Conservation (phyloP, 2,113 vertebrate genomes). For the Thunnus thynnus region DNA sequence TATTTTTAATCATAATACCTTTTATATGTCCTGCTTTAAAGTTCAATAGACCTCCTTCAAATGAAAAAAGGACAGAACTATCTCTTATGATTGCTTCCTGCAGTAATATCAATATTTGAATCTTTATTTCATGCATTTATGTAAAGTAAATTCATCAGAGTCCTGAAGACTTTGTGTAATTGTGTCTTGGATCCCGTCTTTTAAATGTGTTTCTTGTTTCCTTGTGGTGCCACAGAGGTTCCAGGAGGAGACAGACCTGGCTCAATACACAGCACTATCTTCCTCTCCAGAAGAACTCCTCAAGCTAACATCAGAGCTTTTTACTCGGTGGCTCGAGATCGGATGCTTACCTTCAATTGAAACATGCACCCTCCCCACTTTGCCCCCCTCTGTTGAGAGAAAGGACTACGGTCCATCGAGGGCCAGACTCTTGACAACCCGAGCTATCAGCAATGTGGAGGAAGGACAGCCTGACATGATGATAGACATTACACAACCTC, state of each 20-base stretch:
- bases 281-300: slow-evolving; percentile 84
- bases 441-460: slow-evolving; percentile 37
- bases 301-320: slow-evolving; percentile 76
- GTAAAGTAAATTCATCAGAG: background rate
- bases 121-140: background rate
- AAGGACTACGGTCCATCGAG: slow-evolving; percentile 62
- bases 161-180: background rate
- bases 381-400: slow-evolving; percentile 62
- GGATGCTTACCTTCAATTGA: slow-evolving; percentile 55
- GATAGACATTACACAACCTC: slow-evolving; percentile 30
- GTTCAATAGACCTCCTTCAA: background rate
- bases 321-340: slow-evolving; percentile 75
- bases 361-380: slow-evolving; percentile 73
- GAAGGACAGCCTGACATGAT: slow-evolving; percentile 48
- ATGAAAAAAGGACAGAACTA: background rate
- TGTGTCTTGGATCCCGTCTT: background rate
- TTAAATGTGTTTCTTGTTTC: background rate
- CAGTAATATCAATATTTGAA: background rate
- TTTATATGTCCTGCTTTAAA: background rate
- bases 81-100: background rate
- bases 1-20: background rate
- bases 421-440: slow-evolving; percentile 64
- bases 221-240: slow-evolving; percentile 70
- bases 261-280: slow-evolving; percentile 42
- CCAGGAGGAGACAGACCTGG: slow-evolving; percentile 74